Conservation (phyloP, 2,888 invertebrate genomes). For the Nomada ferruginata region DNA sequence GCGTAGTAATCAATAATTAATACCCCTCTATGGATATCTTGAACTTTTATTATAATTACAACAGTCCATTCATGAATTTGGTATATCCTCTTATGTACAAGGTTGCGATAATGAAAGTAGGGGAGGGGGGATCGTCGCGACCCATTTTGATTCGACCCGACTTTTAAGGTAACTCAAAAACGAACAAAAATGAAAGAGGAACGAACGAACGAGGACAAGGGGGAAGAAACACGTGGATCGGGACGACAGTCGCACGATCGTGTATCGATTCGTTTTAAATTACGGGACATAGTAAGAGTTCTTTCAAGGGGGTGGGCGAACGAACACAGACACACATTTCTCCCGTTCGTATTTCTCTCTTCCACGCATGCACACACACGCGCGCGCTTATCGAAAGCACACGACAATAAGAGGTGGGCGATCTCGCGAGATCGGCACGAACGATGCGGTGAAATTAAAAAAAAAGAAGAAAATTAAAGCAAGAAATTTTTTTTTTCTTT, state of each 20-base stretch:
- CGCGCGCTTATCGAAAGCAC: slow-evolving; percentile 3
- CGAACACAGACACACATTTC: background rate
- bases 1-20: slow-evolving; percentile 59
- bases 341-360: slow-evolving; percentile 2
- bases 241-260: background rate
- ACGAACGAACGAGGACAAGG: background rate
- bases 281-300: background rate
- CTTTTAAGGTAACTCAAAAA: slow-evolving; percentile 50
- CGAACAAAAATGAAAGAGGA: background rate
- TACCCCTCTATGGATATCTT: slow-evolving; percentile 62
- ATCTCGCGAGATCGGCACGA: background rate
- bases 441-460: background rate
- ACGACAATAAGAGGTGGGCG: slow-evolving; percentile 9
- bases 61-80: slow-evolving; percentile 74
- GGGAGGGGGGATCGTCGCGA: slow-evolving; percentile 31
- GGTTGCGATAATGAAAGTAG: slow-evolving; percentile 50
- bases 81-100: slow-evolving; percentile 77
- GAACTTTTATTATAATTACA: slow-evolving; percentile 71
- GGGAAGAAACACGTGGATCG: background rate
- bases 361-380: background rate
- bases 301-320: background rate
- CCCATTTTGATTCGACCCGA: slow-evolving; percentile 66
- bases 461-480: background rate
- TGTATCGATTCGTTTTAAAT: slow-evolving; percentile 15
- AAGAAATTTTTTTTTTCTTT: too few species aligned